These are phyloP conservation scores for Galleria mellonella DNA, from an alignment of 1,140 invertebrate species.

Conservation along the genomic window DNA sequence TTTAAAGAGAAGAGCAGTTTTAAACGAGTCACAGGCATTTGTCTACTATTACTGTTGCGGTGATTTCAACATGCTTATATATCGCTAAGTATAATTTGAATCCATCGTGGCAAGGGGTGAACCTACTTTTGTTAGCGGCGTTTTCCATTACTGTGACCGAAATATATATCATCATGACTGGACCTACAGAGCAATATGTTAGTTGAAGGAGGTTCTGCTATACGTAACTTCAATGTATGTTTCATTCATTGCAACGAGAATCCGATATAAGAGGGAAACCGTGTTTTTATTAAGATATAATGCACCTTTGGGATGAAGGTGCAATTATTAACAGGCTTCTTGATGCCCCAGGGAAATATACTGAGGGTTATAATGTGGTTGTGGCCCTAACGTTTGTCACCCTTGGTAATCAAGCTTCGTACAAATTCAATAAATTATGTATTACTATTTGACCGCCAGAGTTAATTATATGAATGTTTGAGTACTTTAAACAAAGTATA, in stretches of 20 bases:
- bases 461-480: neutral
- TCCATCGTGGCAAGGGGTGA: too few species aligned
- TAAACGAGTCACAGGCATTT: too few species aligned
- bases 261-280: constrained; percentile 23
- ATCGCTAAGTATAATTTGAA: too few species aligned
- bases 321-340: constrained; percentile 33
- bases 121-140: too few species aligned
- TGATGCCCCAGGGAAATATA: constrained; percentile 46
- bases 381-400: constrained; percentile 12
- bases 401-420: neutral
- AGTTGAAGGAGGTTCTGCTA: too few species aligned
- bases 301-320: constrained; percentile 34
- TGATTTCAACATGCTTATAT: too few species aligned
- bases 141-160: too few species aligned
- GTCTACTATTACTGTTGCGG: too few species aligned
- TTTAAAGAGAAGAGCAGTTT: too few species aligned
- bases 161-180: too few species aligned
- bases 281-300: constrained; percentile 53
- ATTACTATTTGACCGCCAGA: neutral
- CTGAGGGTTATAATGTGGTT: constrained; percentile 20
- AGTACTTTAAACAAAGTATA: too few species aligned
- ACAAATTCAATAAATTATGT: neutral
- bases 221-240: constrained; percentile 3
- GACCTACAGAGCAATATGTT: too few species aligned
- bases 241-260: constrained; percentile 37